These are phyloP conservation scores for Cistogaster globosa DNA, from an alignment of 2,888 invertebrate species.

Conservation along the genomic window DNA sequence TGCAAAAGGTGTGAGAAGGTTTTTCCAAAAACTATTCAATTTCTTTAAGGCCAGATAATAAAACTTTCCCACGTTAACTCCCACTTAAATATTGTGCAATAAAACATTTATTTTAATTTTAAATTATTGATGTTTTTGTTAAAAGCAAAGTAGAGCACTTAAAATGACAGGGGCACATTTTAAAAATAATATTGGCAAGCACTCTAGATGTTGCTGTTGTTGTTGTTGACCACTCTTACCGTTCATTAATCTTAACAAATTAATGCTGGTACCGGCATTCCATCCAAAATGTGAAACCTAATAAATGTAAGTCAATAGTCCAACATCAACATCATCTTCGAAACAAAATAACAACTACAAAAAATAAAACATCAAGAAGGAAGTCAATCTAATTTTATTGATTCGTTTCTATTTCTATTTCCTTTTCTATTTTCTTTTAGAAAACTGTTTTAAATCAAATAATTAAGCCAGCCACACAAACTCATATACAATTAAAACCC, in stretches of 20 bases:
- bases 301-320: conserved; percentile 61
- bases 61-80: conserved; percentile 62
- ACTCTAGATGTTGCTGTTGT: conserved; percentile 22
- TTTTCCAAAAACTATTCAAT: no score
- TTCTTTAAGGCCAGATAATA: no score
- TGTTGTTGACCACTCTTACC: conserved; percentile 56
- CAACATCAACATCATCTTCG: conserved; percentile 32
- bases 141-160: conserved; percentile 55
- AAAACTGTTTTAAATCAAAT: conserved; percentile 24
- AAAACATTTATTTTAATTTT: conserved; percentile 32
- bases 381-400: conserved; percentile 52
- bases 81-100: no score
- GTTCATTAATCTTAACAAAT: conserved; percentile 65
- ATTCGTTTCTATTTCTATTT: conserved; percentile 17
- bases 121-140: conserved; percentile 8
- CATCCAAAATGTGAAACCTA: conserved; percentile 25
- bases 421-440: conserved; percentile 1
- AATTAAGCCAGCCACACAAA: conserved; percentile 29
- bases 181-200: conserved; percentile 61
- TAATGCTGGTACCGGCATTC: conserved; percentile 71
- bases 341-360: neutral
- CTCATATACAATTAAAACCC: neutral
- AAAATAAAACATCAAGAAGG: conserved; percentile 41
- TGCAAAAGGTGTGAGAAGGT: no score
- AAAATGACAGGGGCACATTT: conserved; percentile 19